Evolutionary conservation across 1,140 invertebrate genomes (phyloP).

Genomic region (Nylanderia fulva): DNA sequence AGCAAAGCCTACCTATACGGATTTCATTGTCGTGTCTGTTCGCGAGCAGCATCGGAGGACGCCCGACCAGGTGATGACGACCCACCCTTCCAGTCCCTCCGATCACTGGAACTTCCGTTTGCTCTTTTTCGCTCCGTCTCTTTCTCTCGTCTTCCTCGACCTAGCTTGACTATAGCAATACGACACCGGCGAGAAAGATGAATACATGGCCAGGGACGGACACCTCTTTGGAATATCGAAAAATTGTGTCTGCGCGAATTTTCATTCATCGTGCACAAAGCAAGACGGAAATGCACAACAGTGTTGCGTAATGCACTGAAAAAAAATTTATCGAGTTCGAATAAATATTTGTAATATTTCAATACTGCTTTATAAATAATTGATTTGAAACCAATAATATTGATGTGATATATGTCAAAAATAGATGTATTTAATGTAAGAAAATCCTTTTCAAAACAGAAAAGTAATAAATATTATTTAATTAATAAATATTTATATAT

Average conservation of each 20-base stretch:
- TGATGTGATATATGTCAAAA: too few relatives aligned
- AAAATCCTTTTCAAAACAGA: too few relatives aligned
- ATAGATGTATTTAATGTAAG: too few relatives aligned
- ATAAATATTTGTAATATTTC: too few relatives aligned
- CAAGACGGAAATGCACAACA: background rate
- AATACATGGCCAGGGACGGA: slow-evolving; percentile 9
- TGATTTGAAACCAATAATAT: too few relatives aligned
- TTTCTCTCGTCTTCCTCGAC: slow-evolving; percentile 70
- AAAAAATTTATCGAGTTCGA: too few relatives aligned
- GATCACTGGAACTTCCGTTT: slow-evolving; percentile 26
- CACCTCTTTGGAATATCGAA: background rate
- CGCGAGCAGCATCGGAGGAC: slow-evolving; percentile 12
- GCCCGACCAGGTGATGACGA: slow-evolving; percentile 31
- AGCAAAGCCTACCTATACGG: background rate
- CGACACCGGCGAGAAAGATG: slow-evolving; percentile 23
- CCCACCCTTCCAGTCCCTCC: background rate
- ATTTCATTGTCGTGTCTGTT: slow-evolving; percentile 47
- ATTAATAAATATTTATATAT: too few relatives aligned
- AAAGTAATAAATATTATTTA: too few relatives aligned
- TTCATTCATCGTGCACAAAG: background rate
- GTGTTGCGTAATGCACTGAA: too few relatives aligned
- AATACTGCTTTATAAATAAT: too few relatives aligned
- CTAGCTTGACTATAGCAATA: slow-evolving; percentile 84
- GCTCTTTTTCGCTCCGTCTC: slow-evolving; percentile 25
- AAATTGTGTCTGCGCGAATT: background rate